A percentile compares a stretch with the other conserved stretches of the same genome.
These are phyloP conservation scores for Lepidocyrtoides sp. DNA, from an alignment of 2,888 invertebrate species.

Conservation along the genomic window DNA sequence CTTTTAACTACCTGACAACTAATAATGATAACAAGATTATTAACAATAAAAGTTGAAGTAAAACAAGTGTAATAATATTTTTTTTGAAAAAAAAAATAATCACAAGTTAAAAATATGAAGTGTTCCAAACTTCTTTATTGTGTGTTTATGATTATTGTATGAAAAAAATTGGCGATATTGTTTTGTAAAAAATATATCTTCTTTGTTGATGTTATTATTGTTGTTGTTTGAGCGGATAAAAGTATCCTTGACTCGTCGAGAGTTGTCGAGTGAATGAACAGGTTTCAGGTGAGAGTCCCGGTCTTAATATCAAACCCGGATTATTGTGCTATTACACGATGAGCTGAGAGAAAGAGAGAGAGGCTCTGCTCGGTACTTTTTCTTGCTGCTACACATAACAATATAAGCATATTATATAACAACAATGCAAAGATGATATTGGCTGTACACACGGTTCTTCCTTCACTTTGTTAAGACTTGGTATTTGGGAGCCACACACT, in stretches of 20 bases:
- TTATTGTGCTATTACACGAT: slow-evolving; percentile 68
- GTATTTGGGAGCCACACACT: neutral
- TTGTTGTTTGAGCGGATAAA: slow-evolving; percentile 64
- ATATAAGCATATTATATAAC: slow-evolving; percentile 55
- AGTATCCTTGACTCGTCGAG: slow-evolving; percentile 82
- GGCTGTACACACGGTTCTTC: neutral
- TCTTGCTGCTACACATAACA: slow-evolving; percentile 62
- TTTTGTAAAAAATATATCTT: slow-evolving; percentile 11
- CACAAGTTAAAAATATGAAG: slow-evolving; percentile 23
- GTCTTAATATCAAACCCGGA: slow-evolving; percentile 82
- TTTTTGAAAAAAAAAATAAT: slow-evolving; percentile 46
- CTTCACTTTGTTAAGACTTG: slow-evolving; percentile 1
- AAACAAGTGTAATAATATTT: neutral
- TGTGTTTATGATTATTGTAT: slow-evolving; percentile 36
- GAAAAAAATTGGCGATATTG: slow-evolving; percentile 2
- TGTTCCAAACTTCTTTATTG: slow-evolving; percentile 17
- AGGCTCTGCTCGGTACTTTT: slow-evolving; percentile 70
- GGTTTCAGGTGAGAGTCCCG: slow-evolving; percentile 82
- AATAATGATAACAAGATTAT: slow-evolving; percentile 12
- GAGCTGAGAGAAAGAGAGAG: slow-evolving; percentile 44
- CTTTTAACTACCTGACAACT: slow-evolving; percentile 21
- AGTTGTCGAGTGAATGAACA: slow-evolving; percentile 82
- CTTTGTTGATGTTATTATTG: slow-evolving; percentile 43
- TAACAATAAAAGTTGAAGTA: slow-evolving; percentile 48
- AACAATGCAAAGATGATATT: slow-evolving; percentile 31